These are phyloP conservation scores for Tonatia bakeri DNA, from an alignment of 2,113 vertebrate species.

Conservation along the genomic window DNA sequence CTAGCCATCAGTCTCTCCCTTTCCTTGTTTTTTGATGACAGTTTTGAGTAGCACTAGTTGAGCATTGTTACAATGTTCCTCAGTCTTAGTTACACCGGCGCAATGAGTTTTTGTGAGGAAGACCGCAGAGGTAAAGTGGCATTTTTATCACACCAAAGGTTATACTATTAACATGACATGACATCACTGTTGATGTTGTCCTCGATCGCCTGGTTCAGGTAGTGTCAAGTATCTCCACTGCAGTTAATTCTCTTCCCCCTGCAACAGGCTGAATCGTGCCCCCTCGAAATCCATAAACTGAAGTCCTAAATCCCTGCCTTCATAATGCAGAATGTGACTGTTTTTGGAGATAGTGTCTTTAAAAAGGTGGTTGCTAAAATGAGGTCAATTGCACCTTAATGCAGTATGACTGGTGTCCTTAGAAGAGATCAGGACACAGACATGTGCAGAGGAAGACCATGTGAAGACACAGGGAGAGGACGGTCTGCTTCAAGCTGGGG, in stretches of 20 bases:
- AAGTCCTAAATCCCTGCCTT: not conserved
- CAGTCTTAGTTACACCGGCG: not conserved
- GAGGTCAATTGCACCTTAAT: not conserved
- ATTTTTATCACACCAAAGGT: not conserved
- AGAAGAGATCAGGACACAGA: not conserved
- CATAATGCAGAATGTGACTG: not conserved
- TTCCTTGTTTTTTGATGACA: not conserved
- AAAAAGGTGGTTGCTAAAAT: not conserved
- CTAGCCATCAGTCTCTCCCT: not conserved
- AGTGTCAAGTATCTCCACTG: not conserved
- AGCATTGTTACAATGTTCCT: not conserved
- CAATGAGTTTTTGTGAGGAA: not conserved
- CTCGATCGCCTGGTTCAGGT: not conserved
- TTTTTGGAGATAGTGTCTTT: not conserved
- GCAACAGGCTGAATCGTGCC: not conserved
- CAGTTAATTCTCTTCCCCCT: not conserved
- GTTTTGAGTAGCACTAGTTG: not conserved
- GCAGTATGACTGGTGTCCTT: not conserved
- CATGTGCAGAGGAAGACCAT: not conserved
- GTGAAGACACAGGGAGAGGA: not conserved
- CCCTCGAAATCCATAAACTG: not conserved
- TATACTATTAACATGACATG: not conserved
- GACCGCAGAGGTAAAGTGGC: not conserved
- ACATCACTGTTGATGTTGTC: not conserved
- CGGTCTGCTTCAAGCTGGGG: not conserved